Percentiles rank a stretch among this genome's conserved stretches.
Evolutionary conservation across 2,888 invertebrate species (phyloP).

Genomic region (Glaucopsyche alexis): DNA sequence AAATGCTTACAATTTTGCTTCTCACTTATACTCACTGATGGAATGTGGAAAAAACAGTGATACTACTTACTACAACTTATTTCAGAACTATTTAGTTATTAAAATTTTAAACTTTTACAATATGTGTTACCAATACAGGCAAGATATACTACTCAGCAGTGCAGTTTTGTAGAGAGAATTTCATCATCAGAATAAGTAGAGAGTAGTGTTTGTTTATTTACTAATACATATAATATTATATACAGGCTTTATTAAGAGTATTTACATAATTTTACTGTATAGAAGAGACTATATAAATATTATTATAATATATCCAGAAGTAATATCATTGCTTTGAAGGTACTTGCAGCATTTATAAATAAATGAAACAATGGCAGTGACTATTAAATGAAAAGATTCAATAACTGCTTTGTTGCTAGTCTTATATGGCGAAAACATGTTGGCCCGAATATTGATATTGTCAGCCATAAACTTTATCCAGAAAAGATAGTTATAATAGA

Average conservation of each 20-base stretch:
- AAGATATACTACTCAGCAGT: not conserved
- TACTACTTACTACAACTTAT: slow-evolving; percentile 18
- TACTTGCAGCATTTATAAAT: not conserved
- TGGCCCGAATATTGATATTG: not conserved
- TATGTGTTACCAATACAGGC: no score
- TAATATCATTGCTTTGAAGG: slow-evolving; percentile 19
- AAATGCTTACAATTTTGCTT: slow-evolving; percentile 35
- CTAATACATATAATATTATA: no score
- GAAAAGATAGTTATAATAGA: not conserved
- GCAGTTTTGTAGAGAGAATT: not conserved
- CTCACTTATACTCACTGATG: slow-evolving; percentile 43
- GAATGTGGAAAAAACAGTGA: slow-evolving; percentile 53
- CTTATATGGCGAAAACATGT: no score
- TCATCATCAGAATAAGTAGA: not conserved
- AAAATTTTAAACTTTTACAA: not conserved
- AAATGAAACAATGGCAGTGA: slow-evolving; percentile 20
- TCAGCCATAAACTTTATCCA: not conserved
- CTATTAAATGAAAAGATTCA: not conserved
- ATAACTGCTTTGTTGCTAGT: not conserved
- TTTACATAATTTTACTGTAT: no score
- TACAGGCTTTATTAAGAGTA: no score
- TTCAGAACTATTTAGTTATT: not conserved
- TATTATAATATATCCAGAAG: not conserved
- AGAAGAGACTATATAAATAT: no score
- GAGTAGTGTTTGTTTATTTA: not conserved